Percentiles rank a stretch among this genome's conserved stretches.
Evolutionary conservation across 2,797 vertebrate genomes (phyloP).

Genomic region (Amphiprion clarkii): DNA sequence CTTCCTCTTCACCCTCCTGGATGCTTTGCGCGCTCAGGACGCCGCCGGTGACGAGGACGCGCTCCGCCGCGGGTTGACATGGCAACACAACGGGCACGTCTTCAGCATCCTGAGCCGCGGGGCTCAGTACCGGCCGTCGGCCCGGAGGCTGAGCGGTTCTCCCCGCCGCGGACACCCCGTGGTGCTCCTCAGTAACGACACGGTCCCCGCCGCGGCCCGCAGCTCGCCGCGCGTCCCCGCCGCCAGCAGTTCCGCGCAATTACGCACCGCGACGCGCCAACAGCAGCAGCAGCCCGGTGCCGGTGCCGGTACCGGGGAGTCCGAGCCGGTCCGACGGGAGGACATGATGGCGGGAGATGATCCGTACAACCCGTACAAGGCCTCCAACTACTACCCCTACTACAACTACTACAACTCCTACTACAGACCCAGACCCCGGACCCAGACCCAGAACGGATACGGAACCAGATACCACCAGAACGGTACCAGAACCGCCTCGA

Average conservation of each 20-base stretch:
- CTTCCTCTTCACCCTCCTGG: conserved; percentile 78
- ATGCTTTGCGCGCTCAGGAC: conserved; percentile 72
- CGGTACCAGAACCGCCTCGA: conserved; percentile 79
- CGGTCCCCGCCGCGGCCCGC: conserved; percentile 40
- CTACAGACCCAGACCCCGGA: conserved; percentile 85
- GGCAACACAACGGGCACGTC: conserved; percentile 93
- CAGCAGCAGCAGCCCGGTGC: conserved; percentile 38
- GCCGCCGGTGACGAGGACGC: conserved; percentile 62
- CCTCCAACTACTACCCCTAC: conserved; percentile 89
- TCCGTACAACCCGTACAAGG: conserved; percentile 92
- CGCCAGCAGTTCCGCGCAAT: conserved; percentile 62
- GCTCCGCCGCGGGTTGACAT: conserved; percentile 86
- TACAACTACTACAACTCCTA: conserved; percentile 95
- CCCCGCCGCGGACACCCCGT: conserved; percentile 41
- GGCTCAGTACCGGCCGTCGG: conserved; percentile 86
- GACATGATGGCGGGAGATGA: conserved; percentile 91
- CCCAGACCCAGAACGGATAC: conserved; percentile 85
- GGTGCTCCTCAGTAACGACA: conserved; percentile 72
- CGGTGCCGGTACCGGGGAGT: not conserved
- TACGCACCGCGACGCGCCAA: conserved; percentile 76
- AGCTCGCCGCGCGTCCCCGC: conserved; percentile 62
- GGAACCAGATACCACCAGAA: conserved; percentile 92
- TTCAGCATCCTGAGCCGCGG: conserved; percentile 89
- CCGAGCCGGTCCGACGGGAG: conserved; percentile 59
- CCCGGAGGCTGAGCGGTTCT: conserved; percentile 60